phyloP scores from a whole-genome alignment of 2,888 invertebrate genomes.

The Spilosoma lubricipeda region DNA sequence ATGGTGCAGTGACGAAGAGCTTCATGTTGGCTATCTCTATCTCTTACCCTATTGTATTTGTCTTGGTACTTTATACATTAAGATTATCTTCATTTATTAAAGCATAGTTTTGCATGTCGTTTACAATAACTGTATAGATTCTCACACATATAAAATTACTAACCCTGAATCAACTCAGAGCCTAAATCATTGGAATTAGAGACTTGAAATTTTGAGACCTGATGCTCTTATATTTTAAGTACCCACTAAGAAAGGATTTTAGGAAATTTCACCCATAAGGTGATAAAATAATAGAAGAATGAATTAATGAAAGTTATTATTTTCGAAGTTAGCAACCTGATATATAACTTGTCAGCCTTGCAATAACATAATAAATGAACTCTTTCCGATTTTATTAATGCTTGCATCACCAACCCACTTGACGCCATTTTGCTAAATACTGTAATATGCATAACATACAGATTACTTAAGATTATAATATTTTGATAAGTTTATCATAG shows the following conservation, averaged over 20 bases:
- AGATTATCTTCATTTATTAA: background rate
- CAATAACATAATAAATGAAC: background rate
- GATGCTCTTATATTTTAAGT: too few species aligned
- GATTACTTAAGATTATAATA: background rate
- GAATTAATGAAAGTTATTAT: too few species aligned
- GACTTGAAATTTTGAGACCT: too few species aligned
- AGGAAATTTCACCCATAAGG: too few species aligned
- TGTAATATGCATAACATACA: conserved; percentile 1
- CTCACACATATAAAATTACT: background rate
- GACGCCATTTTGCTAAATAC: background rate
- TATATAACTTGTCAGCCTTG: too few species aligned
- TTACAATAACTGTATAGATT: background rate
- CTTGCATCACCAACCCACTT: background rate
- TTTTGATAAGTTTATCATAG: conserved; percentile 6
- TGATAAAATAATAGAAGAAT: too few species aligned
- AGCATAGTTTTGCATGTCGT: background rate
- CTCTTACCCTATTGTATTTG: background rate
- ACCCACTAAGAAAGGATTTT: too few species aligned
- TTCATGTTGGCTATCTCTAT: background rate
- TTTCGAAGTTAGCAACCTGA: too few species aligned
- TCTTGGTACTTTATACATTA: background rate
- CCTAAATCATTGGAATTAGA: too few species aligned
- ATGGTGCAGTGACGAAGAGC: background rate
- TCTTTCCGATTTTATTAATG: background rate
- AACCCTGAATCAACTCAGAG: too few species aligned